These are phyloP conservation scores for Rallus limicola DNA, from an alignment of 2,113 vertebrate species.

Conservation along the genomic window DNA sequence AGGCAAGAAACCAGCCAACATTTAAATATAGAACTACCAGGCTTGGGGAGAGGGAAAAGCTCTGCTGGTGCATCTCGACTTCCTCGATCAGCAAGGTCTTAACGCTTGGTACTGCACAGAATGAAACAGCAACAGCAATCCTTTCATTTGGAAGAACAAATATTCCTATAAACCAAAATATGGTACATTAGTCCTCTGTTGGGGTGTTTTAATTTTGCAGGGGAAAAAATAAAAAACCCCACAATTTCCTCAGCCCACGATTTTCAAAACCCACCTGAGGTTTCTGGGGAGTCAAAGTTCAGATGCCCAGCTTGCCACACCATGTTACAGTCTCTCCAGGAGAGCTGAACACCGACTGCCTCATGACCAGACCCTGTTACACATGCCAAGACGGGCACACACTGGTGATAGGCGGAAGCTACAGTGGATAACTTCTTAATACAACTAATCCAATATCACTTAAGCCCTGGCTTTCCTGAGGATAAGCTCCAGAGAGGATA, in stretches of 20 bases:
- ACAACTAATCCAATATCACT: neutral
- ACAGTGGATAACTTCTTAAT: neutral
- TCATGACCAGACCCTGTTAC: neutral
- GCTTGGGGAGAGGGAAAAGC: neutral
- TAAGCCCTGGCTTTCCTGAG: neutral
- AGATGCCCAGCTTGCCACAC: neutral
- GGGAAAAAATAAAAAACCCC: neutral
- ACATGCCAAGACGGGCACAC: neutral
- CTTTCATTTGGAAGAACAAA: neutral
- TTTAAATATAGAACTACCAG: constrained; percentile 20
- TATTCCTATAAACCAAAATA: neutral
- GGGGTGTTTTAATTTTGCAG: neutral
- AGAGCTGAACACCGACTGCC: neutral
- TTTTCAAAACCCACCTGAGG: neutral
- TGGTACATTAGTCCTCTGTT: neutral
- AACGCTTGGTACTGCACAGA: fast-evolving
- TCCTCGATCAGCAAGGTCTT: neutral
- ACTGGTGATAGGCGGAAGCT: neutral
- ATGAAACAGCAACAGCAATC: neutral
- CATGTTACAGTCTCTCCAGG: fast-evolving
- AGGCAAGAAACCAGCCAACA: constrained; percentile 15
- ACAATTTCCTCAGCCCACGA: neutral
- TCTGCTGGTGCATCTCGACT: neutral
- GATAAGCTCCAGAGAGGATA: neutral
- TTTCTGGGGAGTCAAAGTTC: neutral